Evolutionary conservation across 2,888 invertebrate genomes (phyloP).

Genomic region (Epinotia brunnichana): DNA sequence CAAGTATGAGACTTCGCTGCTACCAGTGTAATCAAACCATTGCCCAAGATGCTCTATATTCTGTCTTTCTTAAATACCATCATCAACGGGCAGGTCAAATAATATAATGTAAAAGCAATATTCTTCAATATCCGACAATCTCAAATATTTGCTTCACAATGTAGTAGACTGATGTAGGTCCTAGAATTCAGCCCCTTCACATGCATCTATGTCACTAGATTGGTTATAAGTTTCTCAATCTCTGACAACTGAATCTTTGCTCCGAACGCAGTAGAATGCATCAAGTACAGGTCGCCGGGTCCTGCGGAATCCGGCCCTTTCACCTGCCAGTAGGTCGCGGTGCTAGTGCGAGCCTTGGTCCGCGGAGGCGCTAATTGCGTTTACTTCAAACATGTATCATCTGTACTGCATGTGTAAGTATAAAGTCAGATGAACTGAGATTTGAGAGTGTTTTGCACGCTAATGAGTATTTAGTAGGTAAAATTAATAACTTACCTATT

Average conservation of each 20-base stretch:
- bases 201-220: not conserved
- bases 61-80: too few species aligned
- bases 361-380: slow-evolving; percentile 37
- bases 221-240: not conserved
- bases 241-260: not conserved
- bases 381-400: slow-evolving; percentile 30
- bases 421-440: not conserved
- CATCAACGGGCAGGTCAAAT: too few species aligned
- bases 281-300: slow-evolving; percentile 15
- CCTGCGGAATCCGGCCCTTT: slow-evolving; percentile 33
- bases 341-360: slow-evolving; percentile 27
- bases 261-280: slow-evolving; percentile 2
- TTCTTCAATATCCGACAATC: too few species aligned
- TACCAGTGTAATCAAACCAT: too few species aligned
- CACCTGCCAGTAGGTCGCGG: slow-evolving; percentile 36
- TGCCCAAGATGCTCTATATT: too few species aligned
- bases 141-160: too few species aligned
- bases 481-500: too few species aligned
- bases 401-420: not conserved
- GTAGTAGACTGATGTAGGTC: too few species aligned
- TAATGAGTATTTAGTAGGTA: too few species aligned
- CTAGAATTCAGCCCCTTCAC: too few species aligned
- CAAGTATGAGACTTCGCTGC: too few species aligned
- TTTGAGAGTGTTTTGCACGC: not conserved
- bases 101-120: too few species aligned